Evolutionary conservation across 2,113 vertebrate species (phyloP).

Genomic region (Crotalus viridis): DNA sequence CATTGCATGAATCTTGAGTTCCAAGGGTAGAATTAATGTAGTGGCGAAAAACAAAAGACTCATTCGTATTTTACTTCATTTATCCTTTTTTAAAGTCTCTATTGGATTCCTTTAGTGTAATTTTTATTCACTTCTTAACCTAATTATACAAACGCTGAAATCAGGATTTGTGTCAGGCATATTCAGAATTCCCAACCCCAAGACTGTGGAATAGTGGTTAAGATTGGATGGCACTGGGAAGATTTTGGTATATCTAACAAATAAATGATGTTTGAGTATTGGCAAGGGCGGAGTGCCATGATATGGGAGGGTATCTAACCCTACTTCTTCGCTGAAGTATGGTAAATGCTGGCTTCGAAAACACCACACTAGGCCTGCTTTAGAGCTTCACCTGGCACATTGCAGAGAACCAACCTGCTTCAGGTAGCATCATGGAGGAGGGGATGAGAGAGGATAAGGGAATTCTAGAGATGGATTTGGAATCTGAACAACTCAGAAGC

Average conservation of each 20-base stretch:
- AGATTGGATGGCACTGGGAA: neutral
- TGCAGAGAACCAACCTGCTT: neutral
- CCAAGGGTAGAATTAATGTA: neutral
- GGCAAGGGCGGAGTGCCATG: neutral
- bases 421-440: neutral
- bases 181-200: too few species aligned
- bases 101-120: neutral
- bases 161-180: neutral
- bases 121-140: neutral
- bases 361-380: neutral
- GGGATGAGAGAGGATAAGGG: neutral
- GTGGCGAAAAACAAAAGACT: neutral
- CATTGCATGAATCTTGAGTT: neutral
- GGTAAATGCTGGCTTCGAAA: neutral
- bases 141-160: neutral
- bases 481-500: neutral
- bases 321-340: too few species aligned
- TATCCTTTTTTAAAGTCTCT: neutral
- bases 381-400: neutral
- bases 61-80: neutral
- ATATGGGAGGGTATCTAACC: too few species aligned
- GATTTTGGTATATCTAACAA: neutral
- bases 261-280: neutral
- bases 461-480: neutral
- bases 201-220: neutral